phyloP scores from a whole-genome alignment of 1,140 invertebrate genomes.

The Chironomus striatipennis region DNA sequence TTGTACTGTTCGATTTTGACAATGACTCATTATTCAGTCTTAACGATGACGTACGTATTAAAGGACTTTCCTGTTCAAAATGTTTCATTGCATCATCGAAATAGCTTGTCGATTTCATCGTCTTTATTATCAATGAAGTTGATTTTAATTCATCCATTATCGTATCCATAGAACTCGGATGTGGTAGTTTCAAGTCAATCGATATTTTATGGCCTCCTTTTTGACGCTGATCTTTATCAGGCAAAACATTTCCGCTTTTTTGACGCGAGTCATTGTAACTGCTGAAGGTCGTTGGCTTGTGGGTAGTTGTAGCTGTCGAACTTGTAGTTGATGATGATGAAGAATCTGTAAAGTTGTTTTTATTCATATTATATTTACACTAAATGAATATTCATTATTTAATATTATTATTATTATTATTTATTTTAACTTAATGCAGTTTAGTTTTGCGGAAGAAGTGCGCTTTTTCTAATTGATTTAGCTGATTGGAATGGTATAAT shows the following conservation, averaged over 20 bases:
- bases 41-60: conserved; percentile 9
- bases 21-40: background rate
- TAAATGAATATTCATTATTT: background rate
- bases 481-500: too few species aligned
- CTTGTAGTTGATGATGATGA: background rate
- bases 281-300: conserved; percentile 6
- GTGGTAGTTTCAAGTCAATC: conserved; percentile 9
- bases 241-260: background rate
- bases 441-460: background rate
- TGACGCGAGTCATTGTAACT: background rate
- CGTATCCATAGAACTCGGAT: conserved; percentile 7
- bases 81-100: conserved; percentile 40
- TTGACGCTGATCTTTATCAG: conserved; percentile 1
- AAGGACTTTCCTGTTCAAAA: conserved; percentile 25
- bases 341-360: conserved; percentile 11
- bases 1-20: conserved; percentile 24
- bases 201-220: conserved; percentile 16
- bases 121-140: conserved; percentile 38
- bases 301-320: background rate
- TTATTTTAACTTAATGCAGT: background rate
- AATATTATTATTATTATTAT: background rate
- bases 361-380: background rate
- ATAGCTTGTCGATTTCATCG: conserved; percentile 37
- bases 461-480: too few species aligned
- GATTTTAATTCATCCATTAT: conserved; percentile 36